phyloP scores from a whole-genome alignment of 2,888 invertebrate genomes.

The Pseudococcus viburni region DNA sequence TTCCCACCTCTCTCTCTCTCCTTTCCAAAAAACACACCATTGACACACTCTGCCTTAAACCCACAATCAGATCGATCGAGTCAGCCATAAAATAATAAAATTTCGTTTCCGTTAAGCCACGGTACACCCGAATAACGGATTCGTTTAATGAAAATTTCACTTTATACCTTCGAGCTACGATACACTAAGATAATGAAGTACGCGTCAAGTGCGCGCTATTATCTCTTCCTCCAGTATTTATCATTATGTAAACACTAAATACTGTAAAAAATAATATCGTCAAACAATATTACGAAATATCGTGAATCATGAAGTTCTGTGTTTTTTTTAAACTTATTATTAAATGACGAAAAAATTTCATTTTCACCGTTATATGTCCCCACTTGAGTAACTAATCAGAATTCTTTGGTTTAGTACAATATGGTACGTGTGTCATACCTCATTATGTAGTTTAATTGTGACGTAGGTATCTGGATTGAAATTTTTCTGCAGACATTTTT shows the following conservation, averaged over 20 bases:
- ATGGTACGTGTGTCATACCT: no score
- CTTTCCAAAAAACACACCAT: neutral
- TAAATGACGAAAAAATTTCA: neutral
- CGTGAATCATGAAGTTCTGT: slow-evolving; percentile 18
- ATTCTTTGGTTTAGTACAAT: no score
- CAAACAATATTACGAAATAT: slow-evolving; percentile 47
- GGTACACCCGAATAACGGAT: neutral
- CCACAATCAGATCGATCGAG: neutral
- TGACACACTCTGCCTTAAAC: neutral
- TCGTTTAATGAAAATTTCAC: neutral
- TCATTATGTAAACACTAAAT: slow-evolving; percentile 24
- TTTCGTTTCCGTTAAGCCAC: neutral
- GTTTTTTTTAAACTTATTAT: neutral
- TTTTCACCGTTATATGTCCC: neutral
- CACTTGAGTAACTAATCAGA: no score
- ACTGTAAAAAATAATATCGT: slow-evolving; percentile 25
- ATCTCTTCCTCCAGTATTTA: slow-evolving; percentile 49
- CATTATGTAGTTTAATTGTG: neutral
- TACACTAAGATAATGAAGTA: neutral
- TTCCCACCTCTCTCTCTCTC: no score
- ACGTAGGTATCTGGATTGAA: neutral
- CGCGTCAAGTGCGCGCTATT: slow-evolving; percentile 3
- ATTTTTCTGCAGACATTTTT: neutral
- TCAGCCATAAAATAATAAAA: neutral
- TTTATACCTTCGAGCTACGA: neutral